Percentiles rank a stretch among this genome's conserved stretches.
phyloP scores from a whole-genome alignment of 2,113 vertebrate genomes.

The Hylia prasina region DNA sequence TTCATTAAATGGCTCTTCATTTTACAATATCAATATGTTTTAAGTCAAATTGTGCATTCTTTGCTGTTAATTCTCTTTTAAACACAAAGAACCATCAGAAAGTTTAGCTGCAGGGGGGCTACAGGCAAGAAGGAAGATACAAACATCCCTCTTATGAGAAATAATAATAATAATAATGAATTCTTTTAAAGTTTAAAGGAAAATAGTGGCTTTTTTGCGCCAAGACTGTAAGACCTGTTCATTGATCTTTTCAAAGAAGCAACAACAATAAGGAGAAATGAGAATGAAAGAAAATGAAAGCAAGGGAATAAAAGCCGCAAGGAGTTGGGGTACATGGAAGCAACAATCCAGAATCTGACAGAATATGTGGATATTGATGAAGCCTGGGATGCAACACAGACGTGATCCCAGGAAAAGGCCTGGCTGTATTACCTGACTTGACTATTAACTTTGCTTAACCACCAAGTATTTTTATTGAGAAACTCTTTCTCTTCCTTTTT shows the following conservation, averaged over 20 bases:
- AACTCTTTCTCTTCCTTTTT: background rate
- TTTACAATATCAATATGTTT: constrained; percentile 66
- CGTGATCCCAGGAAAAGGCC: background rate
- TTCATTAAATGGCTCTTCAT: constrained; percentile 61
- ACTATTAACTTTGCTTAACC: background rate
- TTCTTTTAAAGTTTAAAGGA: constrained; percentile 62
- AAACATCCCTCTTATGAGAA: constrained; percentile 32
- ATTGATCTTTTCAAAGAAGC: constrained; percentile 67
- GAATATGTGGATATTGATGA: background rate
- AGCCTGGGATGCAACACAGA: background rate
- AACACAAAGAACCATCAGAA: constrained; percentile 57
- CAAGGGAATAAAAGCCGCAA: constrained; percentile 46
- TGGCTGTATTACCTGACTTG: background rate
- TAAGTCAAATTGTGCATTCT: constrained; percentile 67
- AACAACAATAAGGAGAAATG: constrained; percentile 32
- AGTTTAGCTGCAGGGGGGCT: constrained; percentile 59
- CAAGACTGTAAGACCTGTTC: constrained; percentile 43
- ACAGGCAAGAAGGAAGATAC: constrained; percentile 48
- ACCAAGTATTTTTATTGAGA: background rate
- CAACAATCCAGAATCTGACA: background rate
- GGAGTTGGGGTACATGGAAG: background rate
- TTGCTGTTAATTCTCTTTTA: constrained; percentile 65
- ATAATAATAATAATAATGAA: constrained; percentile 53
- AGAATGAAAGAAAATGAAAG: constrained; percentile 57
- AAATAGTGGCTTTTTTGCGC: constrained; percentile 55